Evolutionary conservation across 2,888 invertebrate species (phyloP).

Genomic region (Anagyrus pseudococci): DNA sequence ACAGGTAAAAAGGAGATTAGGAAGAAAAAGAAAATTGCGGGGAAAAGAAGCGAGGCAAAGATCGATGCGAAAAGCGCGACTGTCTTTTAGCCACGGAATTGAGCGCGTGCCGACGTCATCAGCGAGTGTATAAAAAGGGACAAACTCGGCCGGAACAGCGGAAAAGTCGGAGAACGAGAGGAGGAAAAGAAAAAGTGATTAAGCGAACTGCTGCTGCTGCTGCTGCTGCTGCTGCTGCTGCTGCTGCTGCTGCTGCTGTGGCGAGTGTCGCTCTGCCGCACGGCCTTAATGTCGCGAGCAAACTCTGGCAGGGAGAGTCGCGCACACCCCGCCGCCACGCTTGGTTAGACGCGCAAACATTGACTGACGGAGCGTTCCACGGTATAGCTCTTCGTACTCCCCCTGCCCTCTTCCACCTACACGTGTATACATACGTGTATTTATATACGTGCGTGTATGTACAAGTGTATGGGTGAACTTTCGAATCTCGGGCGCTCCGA

Average conservation of each 20-base stretch:
- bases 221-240: constrained; percentile 22
- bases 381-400: no score
- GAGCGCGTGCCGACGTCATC: no score
- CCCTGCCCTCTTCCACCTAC: no score
- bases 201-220: constrained; percentile 44
- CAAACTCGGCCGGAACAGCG: constrained; percentile 22
- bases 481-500: not conserved
- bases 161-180: constrained; percentile 10
- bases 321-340: constrained; percentile 44
- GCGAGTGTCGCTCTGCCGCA: not conserved
- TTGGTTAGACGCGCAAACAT: constrained; percentile 58
- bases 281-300: constrained; percentile 49
- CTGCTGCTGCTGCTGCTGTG: no score
- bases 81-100: no score
- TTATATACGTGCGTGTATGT: no score
- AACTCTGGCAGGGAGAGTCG: constrained; percentile 42
- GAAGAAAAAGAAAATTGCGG: no score
- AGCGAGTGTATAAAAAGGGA: no score
- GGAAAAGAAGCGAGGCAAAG: no score
- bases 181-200: constrained; percentile 44
- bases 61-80: no score
- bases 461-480: no score
- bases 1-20: no score
- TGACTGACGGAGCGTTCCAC: constrained; percentile 43
- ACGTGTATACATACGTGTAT: not conserved